A percentile compares a stretch with the other conserved stretches of the same genome.
Evolutionary conservation across 2,797 vertebrate genomes (phyloP).

Genomic region (Enteromius mattozi): DNA sequence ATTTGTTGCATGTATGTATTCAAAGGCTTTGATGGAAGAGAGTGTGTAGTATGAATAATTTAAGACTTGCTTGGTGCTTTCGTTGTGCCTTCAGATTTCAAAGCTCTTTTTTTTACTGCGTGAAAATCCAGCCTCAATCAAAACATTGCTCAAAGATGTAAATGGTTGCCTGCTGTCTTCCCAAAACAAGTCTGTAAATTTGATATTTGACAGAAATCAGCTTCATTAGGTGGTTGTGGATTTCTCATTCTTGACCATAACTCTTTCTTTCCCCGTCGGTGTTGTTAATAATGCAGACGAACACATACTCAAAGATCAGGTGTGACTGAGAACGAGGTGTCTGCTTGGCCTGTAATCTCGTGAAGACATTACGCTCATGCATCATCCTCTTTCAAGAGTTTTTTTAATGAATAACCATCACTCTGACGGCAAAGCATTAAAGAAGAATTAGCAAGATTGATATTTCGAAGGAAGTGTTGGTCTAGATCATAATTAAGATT

Average conservation of each 20-base stretch:
- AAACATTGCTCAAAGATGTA: slow-evolving; percentile 56
- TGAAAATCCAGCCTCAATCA: slow-evolving; percentile 41
- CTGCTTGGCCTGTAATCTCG: slow-evolving; percentile 27
- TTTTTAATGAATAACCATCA: slow-evolving; percentile 8
- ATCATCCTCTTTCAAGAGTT: slow-evolving; percentile 14
- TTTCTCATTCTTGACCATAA: slow-evolving; percentile 20
- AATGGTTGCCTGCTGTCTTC: slow-evolving; percentile 34
- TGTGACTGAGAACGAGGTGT: slow-evolving; percentile 27
- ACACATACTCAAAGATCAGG: slow-evolving; percentile 45
- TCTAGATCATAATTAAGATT: slow-evolving; percentile 19
- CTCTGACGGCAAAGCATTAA: slow-evolving; percentile 15
- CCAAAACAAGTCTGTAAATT: slow-evolving; percentile 38
- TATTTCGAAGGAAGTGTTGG: slow-evolving; percentile 6
- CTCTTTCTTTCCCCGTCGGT: not conserved
- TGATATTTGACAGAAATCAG: slow-evolving; percentile 36
- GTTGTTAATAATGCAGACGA: slow-evolving; percentile 38
- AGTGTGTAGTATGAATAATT: slow-evolving; percentile 54
- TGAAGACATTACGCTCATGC: slow-evolving; percentile 7
- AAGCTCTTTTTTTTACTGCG: slow-evolving; percentile 42
- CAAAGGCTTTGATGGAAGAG: slow-evolving; percentile 38
- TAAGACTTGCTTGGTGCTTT: slow-evolving; percentile 47
- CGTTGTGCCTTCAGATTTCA: slow-evolving; percentile 46
- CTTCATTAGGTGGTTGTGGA: slow-evolving; percentile 3
- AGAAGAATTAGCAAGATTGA: slow-evolving; percentile 8
- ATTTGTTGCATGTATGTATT: slow-evolving; percentile 44